phyloP scores from a whole-genome alignment of 1,140 invertebrate genomes.

The Pemphigus obesinymphae region DNA sequence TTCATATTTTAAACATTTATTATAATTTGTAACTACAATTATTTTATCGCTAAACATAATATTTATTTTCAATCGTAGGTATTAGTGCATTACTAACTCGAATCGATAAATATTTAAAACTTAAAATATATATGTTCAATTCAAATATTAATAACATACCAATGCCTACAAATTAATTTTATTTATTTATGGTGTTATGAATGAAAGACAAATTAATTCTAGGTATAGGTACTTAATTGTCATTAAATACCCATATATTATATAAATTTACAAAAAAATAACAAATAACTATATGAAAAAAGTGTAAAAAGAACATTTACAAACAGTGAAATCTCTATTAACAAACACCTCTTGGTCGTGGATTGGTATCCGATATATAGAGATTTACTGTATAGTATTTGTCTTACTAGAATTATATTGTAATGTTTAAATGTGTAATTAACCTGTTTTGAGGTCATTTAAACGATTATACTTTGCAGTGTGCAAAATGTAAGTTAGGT shows the following conservation, averaged over 20 bases:
- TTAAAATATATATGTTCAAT: too few relatives aligned
- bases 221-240: not conserved
- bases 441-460: constrained; percentile 27
- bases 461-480: not conserved
- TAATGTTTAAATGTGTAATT: not conserved
- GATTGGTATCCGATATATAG: not conserved
- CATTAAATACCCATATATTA: not conserved
- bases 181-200: too few relatives aligned
- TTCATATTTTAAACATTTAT: not conserved
- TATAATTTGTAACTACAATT: not conserved
- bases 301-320: not conserved
- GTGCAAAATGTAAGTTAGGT: not conserved
- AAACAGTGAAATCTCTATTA: not conserved
- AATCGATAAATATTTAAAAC: too few relatives aligned
- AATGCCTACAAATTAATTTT: too few relatives aligned
- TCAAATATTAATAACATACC: too few relatives aligned
- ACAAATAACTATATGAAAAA: too few relatives aligned
- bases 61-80: not conserved
- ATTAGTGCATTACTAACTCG: too few relatives aligned
- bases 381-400: not conserved
- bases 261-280: not conserved
- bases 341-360: not conserved
- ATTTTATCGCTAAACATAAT: not conserved
- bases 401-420: not conserved
- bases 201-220: not conserved